Percentiles rank a stretch among this genome's conserved stretches.
Evolutionary conservation across 2,797 vertebrate species (phyloP).

Genomic region (Enteromius thamalakanensis): DNA sequence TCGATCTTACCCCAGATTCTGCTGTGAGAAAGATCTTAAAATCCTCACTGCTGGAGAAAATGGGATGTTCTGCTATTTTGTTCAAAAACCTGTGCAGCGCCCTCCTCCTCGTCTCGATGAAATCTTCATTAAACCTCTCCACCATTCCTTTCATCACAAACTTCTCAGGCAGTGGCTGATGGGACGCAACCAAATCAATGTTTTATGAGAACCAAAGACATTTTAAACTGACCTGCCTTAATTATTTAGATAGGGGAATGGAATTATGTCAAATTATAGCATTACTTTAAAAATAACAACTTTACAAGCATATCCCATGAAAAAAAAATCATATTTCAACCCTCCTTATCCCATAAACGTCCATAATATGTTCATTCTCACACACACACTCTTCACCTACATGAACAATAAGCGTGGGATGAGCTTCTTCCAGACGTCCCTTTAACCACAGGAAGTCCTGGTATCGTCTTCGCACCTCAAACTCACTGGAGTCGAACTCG

Average conservation of each 20-base stretch:
- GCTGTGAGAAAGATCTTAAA: slow-evolving; percentile 93
- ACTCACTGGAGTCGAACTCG: slow-evolving; percentile 94
- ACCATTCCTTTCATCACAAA: slow-evolving; percentile 97
- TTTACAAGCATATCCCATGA: neutral
- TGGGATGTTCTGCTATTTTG: slow-evolving; percentile 88
- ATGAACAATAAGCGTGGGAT: slow-evolving; percentile 91
- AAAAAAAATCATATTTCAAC: neutral
- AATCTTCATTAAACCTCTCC: slow-evolving; percentile 93
- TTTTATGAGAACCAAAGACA: neutral
- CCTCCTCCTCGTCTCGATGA: slow-evolving; percentile 91
- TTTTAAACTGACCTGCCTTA: neutral
- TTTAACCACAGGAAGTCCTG: slow-evolving; percentile 97
- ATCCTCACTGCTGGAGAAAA: slow-evolving; percentile 89
- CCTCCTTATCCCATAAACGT: neutral
- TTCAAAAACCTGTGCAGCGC: slow-evolving; percentile 92
- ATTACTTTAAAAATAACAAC: neutral
- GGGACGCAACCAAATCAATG: neutral
- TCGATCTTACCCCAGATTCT: slow-evolving; percentile 77
- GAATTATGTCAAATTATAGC: neutral
- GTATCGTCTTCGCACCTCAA: slow-evolving; percentile 91
- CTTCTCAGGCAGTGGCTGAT: slow-evolving; percentile 95
- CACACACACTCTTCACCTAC: slow-evolving; percentile 75
- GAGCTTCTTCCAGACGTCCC: slow-evolving; percentile 87
- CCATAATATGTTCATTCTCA: neutral
- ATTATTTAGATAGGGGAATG: no score